phyloP scores from a whole-genome alignment of 2,888 invertebrate genomes.

The Doris montereyensis region DNA sequence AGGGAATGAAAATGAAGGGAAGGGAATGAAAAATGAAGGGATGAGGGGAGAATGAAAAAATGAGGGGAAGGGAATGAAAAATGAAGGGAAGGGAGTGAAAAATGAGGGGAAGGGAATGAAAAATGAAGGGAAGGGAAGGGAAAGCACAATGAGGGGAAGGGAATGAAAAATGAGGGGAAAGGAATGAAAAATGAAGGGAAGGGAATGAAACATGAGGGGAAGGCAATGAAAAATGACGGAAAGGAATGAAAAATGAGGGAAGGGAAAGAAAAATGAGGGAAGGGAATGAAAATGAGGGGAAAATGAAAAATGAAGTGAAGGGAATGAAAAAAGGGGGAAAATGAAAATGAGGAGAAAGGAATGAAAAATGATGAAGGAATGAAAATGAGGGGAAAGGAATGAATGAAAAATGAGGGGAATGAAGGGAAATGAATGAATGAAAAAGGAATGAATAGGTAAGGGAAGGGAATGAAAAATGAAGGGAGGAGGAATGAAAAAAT shows the following conservation, averaged over 20 bases:
- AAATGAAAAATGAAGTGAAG: neutral
- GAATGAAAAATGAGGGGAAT: neutral
- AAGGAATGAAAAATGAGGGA: neutral
- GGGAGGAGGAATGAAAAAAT: neutral
- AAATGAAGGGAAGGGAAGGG: constrained; percentile 2
- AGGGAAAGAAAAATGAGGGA: neutral
- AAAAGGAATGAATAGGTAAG: neutral
- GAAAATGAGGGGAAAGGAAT: neutral
- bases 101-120: neutral
- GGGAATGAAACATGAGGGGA: neutral
- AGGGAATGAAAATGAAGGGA: neutral
- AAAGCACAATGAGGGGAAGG: neutral
- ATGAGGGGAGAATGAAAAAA: neutral
- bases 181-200: neutral
- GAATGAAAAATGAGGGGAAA: neutral
- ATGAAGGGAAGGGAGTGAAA: neutral
- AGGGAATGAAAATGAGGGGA: neutral
- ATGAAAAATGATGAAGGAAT: neutral
- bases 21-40: neutral
- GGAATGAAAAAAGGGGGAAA: neutral
- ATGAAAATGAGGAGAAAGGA: neutral
- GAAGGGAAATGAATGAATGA: neutral
- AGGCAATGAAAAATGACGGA: neutral
- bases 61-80: neutral
- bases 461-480: neutral